Evolutionary conservation across 2,113 vertebrate genomes (phyloP), one percentile per base, ranked within the genome.

Genomic region (Urocitellus parryii): DNA sequence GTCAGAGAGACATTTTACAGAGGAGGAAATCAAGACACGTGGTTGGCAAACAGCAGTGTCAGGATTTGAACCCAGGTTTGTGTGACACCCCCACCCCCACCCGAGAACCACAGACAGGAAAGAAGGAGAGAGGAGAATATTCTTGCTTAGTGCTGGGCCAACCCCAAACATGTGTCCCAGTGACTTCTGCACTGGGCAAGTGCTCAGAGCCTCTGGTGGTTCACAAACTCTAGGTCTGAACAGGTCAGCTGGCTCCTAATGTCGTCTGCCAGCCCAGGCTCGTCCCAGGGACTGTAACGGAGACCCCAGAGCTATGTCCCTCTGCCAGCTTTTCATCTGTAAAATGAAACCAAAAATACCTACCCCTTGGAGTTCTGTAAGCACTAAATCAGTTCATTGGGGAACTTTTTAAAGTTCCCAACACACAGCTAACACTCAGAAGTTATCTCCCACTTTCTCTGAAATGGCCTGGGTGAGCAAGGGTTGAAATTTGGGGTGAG

Each of bases 401-500:
- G 8, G 25, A 68, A 42, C 25, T 67, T 82, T 80, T 48, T 58
- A 87, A 81, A 68, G 16, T 70, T 87, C 65, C 81, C 58, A 87
- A 3, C 25, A 34, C 18, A 29, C 11, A 10, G 2, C 27, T 78
- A 48, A 48, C 34, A 32, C 34, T 45, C 73, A 22, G 78, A 86
- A 83, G 42, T 8, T 48, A 0, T 27, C n/a, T 56, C 18, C 56
- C 56, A 25, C 87, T 74, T 14, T 13, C 29, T 42, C 34, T 67
- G 12, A 63, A 63, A 11, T 63, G 2, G 9, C 17, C 18, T 11
- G 2, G 2, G 9, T 8, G 20, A 10, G 25, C 32, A 29, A 63
- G 10, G 56, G 61, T 61, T 78, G 81, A 90, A 48, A 77, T 37
- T 97, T 97, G 95, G 97, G 95, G 81, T 97, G 97, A 16, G 94